These are phyloP conservation scores for Cheilosia soror DNA, from an alignment of 2,888 invertebrate species.

Conservation along the genomic window DNA sequence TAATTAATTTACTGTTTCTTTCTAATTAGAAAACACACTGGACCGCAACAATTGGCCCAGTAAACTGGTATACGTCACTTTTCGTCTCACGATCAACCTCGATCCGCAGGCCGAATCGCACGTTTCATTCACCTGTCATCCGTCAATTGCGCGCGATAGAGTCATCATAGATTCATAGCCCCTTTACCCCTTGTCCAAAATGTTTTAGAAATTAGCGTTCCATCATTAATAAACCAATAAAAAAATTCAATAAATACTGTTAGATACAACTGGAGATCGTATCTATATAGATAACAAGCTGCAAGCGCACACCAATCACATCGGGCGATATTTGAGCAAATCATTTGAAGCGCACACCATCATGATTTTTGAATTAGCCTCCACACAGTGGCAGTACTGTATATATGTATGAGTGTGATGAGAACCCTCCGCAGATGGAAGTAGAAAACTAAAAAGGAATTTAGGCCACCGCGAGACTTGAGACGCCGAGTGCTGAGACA, in stretches of 20 bases:
- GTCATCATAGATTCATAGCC: constrained; percentile 29
- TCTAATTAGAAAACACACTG: neutral
- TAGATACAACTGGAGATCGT: neutral
- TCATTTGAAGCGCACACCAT: constrained; percentile 27
- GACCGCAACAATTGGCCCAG: constrained; percentile 30
- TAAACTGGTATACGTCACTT: constrained; percentile 6
- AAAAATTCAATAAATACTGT: constrained; percentile 40
- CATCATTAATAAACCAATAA: constrained; percentile 39
- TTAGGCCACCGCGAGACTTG: constrained; percentile 18
- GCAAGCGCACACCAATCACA: neutral
- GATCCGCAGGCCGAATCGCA: constrained; percentile 1
- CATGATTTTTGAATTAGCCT: constrained; percentile 46
- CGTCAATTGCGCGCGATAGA: constrained; percentile 4
- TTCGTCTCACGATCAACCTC: constrained; percentile 34
- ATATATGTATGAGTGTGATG: neutral
- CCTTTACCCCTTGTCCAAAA: neutral
- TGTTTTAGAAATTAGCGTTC: constrained; percentile 32
- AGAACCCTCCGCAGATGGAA: constrained; percentile 6
- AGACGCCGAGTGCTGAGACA: neutral
- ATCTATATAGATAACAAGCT: neutral
- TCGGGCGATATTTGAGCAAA: constrained; percentile 21
- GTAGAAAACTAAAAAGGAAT: constrained; percentile 25
- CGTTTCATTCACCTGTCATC: constrained; percentile 32
- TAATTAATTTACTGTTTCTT: constrained; percentile 29
- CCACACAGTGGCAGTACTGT: neutral